Percentiles rank a stretch among this genome's conserved stretches.
phyloP scores from a whole-genome alignment of 2,113 vertebrate genomes.

The Sylvilagus bachmani region DNA sequence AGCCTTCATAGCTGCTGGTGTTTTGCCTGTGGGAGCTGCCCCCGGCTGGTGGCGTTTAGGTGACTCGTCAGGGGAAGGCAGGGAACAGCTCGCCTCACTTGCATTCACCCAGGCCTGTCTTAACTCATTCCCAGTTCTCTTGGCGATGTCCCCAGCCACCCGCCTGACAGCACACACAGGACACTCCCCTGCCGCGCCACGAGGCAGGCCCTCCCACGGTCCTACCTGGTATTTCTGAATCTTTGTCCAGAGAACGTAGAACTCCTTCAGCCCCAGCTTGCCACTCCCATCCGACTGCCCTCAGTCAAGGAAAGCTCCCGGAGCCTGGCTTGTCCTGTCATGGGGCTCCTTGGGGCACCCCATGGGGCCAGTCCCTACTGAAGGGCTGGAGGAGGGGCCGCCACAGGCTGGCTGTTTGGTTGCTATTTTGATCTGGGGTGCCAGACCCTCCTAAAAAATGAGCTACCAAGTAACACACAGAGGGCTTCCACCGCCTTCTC shows the following conservation, averaged over 20 bases:
- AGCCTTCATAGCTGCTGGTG: neutral
- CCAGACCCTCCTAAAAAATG: neutral
- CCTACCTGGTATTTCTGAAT: constrained; percentile 90
- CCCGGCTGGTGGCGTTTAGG: neutral
- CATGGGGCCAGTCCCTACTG: neutral
- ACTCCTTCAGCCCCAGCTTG: constrained; percentile 91
- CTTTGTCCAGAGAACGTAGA: constrained; percentile 90
- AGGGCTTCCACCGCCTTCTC: neutral
- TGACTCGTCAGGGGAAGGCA: neutral
- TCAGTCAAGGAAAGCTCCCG: constrained; percentile 77
- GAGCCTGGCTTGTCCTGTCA: neutral
- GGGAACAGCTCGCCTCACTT: neutral
- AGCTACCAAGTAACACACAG: neutral
- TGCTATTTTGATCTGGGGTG: neutral
- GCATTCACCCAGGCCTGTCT: no score
- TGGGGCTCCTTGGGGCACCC: neutral
- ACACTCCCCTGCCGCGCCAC: fast-evolving
- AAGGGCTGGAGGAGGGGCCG: neutral
- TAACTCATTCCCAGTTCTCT: neutral
- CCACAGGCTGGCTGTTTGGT: neutral
- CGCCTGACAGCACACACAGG: fast-evolving
- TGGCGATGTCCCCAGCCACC: fast-evolving
- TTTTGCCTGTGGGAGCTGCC: neutral
- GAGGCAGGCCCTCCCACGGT: fast-evolving
- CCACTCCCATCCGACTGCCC: constrained; percentile 88